phyloP scores from a whole-genome alignment of 2,797 vertebrate species.

The Alfaro cultratus region DNA sequence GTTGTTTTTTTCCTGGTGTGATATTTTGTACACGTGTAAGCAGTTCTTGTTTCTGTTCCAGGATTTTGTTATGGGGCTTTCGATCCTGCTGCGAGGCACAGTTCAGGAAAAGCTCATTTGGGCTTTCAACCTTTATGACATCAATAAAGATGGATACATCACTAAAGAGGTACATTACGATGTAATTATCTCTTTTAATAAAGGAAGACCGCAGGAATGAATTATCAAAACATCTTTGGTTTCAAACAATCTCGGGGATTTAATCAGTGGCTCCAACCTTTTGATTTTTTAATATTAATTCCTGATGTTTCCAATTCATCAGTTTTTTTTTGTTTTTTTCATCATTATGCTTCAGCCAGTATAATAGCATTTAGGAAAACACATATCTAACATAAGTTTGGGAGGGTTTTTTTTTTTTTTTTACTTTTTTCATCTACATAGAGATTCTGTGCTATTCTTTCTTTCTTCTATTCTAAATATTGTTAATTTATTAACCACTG shows the following conservation, averaged over 20 bases:
- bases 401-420: too few relatives aligned
- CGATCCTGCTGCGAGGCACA: slow-evolving; percentile 94
- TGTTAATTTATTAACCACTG: not conserved
- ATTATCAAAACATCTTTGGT: not conserved
- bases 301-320: not conserved
- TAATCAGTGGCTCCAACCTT: not conserved
- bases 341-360: not conserved
- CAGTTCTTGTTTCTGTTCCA: slow-evolving; percentile 62
- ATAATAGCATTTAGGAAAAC: not conserved
- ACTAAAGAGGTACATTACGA: slow-evolving; percentile 90
- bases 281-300: not conserved
- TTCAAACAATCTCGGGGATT: not conserved
- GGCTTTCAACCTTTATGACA: slow-evolving; percentile 99
- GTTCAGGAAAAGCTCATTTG: slow-evolving; percentile 98
- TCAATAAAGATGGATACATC: slow-evolving; percentile 98
- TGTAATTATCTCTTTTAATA: not conserved
- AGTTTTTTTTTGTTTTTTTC: not conserved
- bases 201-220: not conserved
- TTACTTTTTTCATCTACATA: too few relatives aligned
- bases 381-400: not conserved
- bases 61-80: slow-evolving; percentile 98
- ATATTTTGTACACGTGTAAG: not conserved
- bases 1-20: not conserved
- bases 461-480: not conserved
- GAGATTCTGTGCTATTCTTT: not conserved